A percentile compares a stretch with the other conserved stretches of the same genome.
Conservation (phyloP, 2,113 vertebrate genomes). For the Nannospalax galili region DNA sequence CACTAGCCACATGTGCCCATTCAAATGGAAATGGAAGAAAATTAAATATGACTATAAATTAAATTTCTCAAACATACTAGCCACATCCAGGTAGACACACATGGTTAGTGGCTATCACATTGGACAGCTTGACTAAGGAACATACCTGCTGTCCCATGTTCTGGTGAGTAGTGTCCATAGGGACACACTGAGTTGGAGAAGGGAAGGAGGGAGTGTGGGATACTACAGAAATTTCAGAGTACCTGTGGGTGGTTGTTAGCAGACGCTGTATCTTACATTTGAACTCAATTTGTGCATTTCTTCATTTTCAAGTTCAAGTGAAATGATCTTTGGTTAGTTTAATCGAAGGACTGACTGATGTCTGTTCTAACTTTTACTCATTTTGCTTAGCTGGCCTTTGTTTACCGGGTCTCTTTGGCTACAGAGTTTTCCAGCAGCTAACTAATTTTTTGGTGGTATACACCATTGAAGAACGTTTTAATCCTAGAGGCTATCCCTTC, state of each 20-base stretch:
- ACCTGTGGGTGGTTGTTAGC: too few species aligned
- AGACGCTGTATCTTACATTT: background rate
- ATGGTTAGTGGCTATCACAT: background rate
- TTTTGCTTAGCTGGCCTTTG: background rate
- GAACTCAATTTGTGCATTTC: background rate
- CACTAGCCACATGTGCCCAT: background rate
- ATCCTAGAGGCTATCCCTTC: background rate
- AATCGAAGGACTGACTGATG: background rate
- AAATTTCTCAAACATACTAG: background rate
- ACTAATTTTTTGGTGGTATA: background rate
- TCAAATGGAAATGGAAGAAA: background rate
- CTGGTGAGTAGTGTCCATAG: background rate
- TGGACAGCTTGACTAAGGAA: background rate
- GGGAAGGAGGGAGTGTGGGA: background rate
- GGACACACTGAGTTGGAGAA: background rate
- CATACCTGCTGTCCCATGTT: background rate
- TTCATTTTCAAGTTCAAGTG: background rate
- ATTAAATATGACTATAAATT: background rate
- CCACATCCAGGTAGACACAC: background rate
- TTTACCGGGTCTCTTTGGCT: background rate
- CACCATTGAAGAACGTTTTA: background rate
- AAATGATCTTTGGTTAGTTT: background rate
- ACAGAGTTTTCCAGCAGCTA: background rate
- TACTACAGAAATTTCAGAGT: too few species aligned
- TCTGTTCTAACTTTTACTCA: background rate